phyloP scores from a whole-genome alignment of 2,113 vertebrate genomes.

The Okapia johnstoni region DNA sequence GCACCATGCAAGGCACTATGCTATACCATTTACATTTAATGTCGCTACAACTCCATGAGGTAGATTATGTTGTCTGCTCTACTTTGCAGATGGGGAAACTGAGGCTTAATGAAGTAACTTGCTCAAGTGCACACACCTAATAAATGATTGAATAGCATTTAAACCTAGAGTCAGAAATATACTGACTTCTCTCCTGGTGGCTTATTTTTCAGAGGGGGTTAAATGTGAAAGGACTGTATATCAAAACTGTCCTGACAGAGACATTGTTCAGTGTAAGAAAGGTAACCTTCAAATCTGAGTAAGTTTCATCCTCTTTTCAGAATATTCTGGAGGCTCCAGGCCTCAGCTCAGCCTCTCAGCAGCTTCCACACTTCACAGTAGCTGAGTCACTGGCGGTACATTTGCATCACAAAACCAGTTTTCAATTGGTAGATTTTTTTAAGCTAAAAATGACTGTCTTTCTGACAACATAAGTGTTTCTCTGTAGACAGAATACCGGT shows the following conservation, averaged over 20 bases:
- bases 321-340: background rate
- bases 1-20: background rate
- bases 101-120: background rate
- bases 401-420: slow-evolving; percentile 54
- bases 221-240: background rate
- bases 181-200: background rate
- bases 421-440: background rate
- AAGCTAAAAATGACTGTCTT: slow-evolving; percentile 22
- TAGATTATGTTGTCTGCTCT: background rate
- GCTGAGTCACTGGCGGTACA: background rate
- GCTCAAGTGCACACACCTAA: background rate
- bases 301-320: background rate
- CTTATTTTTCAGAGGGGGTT: background rate
- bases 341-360: background rate
- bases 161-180: background rate
- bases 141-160: background rate
- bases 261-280: background rate
- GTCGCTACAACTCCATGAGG: background rate
- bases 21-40: background rate
- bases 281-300: background rate
- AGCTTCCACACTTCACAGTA: background rate
- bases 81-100: background rate
- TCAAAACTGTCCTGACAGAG: background rate
- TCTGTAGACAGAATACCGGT: background rate
- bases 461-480: background rate